Percentiles rank a stretch among this genome's conserved stretches.
These are phyloP conservation scores for Cotesia chilonis DNA, from an alignment of 1,140 invertebrate genomes.

Conservation along the genomic window DNA sequence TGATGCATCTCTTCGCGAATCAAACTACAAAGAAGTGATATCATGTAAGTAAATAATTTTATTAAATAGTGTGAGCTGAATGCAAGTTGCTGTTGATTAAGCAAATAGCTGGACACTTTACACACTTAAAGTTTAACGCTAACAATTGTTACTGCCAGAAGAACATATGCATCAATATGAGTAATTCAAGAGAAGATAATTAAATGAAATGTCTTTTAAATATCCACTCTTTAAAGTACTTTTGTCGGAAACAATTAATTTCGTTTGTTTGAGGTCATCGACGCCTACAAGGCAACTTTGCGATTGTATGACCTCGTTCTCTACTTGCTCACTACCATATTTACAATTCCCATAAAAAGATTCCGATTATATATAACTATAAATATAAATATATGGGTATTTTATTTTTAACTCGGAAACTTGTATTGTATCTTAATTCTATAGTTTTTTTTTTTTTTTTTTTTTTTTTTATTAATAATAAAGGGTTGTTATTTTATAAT, in stretches of 20 bases:
- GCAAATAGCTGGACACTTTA: too few relatives aligned
- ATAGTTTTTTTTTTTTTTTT: neutral
- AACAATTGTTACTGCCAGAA: neutral
- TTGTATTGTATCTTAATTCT: neutral
- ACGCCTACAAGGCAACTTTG: constrained; percentile 19
- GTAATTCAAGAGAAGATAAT: too few relatives aligned
- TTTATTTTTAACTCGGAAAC: neutral
- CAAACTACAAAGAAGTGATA: too few relatives aligned
- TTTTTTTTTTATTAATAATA: neutral
- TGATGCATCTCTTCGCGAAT: too few relatives aligned
- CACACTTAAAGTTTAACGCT: neutral
- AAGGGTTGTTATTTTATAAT: neutral
- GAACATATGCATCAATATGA: too few relatives aligned
- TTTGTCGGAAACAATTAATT: too few relatives aligned
- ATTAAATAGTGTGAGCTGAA: too few relatives aligned
- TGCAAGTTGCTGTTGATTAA: too few relatives aligned
- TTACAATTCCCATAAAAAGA: too few relatives aligned
- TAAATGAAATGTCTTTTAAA: neutral
- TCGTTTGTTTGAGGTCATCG: constrained; percentile 9
- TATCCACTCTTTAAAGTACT: too few relatives aligned
- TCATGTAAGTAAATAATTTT: too few relatives aligned
- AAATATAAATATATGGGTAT: neutral
- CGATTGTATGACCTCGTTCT: constrained; percentile 18
- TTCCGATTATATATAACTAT: neutral
- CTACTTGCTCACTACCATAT: neutral